These are phyloP conservation scores for Pecten maximus DNA, from an alignment of 2,888 invertebrate species.

Conservation along the genomic window DNA sequence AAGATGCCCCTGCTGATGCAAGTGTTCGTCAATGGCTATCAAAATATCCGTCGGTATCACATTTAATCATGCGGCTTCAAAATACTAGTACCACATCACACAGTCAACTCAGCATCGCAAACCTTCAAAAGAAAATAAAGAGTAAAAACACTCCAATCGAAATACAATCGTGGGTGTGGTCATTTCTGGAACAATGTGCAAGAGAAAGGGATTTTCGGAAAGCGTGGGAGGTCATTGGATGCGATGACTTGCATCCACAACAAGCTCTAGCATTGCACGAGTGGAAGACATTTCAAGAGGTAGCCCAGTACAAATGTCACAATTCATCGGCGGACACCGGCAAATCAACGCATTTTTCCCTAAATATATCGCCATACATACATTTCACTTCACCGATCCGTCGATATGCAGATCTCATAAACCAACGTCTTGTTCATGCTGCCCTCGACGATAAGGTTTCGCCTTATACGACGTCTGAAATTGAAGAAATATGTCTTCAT, in stretches of 20 bases:
- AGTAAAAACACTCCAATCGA: background rate
- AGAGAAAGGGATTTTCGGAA: background rate
- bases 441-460: conserved; percentile 34
- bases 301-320: conserved; percentile 42
- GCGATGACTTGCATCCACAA: conserved; percentile 48
- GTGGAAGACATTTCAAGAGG: conserved; percentile 47
- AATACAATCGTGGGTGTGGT: background rate
- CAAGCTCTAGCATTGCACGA: conserved; percentile 48
- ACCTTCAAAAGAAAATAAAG: background rate
- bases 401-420: conserved; percentile 61
- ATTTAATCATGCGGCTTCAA: conserved; percentile 52
- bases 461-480: conserved; percentile 26
- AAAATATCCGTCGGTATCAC: conserved; percentile 37
- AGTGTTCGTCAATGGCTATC: conserved; percentile 51
- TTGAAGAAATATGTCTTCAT: conserved; percentile 31
- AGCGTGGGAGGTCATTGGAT: conserved; percentile 27
- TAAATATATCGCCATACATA: conserved; percentile 54
- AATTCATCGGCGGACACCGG: background rate
- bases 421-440: conserved; percentile 61
- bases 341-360: conserved; percentile 46
- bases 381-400: conserved; percentile 65
- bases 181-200: background rate
- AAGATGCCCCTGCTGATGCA: conserved; percentile 46
- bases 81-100: background rate
- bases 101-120: background rate